These are phyloP conservation scores for Oplegnathus fasciatus DNA, from an alignment of 2,113 vertebrate genomes.

Conservation along the genomic window DNA sequence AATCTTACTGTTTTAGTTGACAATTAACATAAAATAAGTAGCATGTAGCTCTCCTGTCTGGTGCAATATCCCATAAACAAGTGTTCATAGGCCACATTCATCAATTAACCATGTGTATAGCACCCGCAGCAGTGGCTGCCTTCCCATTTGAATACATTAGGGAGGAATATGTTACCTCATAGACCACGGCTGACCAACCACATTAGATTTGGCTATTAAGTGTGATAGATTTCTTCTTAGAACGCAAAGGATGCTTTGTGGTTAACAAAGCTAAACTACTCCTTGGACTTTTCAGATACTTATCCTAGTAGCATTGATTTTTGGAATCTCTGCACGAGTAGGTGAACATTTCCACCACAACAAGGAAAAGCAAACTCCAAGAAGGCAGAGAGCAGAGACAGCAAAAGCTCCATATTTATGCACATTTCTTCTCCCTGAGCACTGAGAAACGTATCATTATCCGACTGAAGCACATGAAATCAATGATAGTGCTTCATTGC, in stretches of 20 bases:
- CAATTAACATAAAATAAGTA: constrained; percentile 67
- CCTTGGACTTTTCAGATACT: constrained; percentile 58
- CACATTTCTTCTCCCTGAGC: constrained; percentile 26
- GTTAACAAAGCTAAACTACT: constrained; percentile 71
- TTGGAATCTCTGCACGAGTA: constrained; percentile 34
- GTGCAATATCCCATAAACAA: constrained; percentile 59
- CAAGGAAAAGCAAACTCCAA: constrained; percentile 25
- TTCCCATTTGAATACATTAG: constrained; percentile 68
- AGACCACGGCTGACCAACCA: constrained; percentile 67
- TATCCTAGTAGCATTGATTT: constrained; percentile 69
- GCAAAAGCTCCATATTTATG: constrained; percentile 45
- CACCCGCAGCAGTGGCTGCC: constrained; percentile 57
- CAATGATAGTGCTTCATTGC: constrained; percentile 70
- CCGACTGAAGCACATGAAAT: constrained; percentile 63
- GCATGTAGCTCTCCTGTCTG: constrained; percentile 26
- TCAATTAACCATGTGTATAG: constrained; percentile 71
- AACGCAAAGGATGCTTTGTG: constrained; percentile 66
- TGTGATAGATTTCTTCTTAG: constrained; percentile 78
- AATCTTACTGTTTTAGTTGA: constrained; percentile 35
- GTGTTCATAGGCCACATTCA: constrained; percentile 70
- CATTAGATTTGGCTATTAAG: constrained; percentile 76
- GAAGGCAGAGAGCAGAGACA: constrained; percentile 17
- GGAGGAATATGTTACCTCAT: constrained; percentile 74
- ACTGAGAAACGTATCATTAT: constrained; percentile 66
- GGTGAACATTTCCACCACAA: constrained; percentile 47